Base-by-base conservation (phyloP, 2,113 vertebrate species). In the Enhydra lutris region DNA sequence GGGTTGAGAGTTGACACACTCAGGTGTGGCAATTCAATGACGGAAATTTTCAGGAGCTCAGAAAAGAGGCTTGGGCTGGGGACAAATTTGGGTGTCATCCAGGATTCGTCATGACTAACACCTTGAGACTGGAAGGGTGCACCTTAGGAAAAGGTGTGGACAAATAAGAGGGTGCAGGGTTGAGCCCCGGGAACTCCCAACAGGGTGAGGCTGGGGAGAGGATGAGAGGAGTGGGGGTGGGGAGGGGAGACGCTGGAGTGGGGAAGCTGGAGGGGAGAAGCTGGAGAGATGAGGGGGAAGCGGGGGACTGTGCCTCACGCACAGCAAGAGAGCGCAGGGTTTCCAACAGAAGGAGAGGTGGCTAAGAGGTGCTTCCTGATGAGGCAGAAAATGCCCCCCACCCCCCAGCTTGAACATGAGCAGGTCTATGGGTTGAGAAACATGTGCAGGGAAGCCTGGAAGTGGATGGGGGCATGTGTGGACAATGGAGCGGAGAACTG, bases 261-360 rank as follows among this genome's bases (percentile, higher is more conserved):
- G 50, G 34, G 36, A 69, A 34, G 29, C 29, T 57, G 12, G 29
- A 34, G 47, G 13, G 78, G 50, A 65, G 36, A 69, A 17, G 63
- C 29, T 8, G n/a, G 36, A 23, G 36, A 18, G 17, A 34, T 45
- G 36, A 34, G 47, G 31, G 13, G 36, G 89, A 69, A 42, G 47
- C 4, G 0, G 61, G n/a, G 31, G 83, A 26, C 11, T 47, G 36
- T 23, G 39, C 2, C 1, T 31, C 61, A 7, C 4, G 26, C 47
- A n/a, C 3, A 14, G 24, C 9, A 4, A 21, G 61, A 47, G 11
- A 55, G 10, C 2, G 0, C 2, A 13, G 50, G 39, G 12, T 61
- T 59, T 69, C 78, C 50, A 9, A 73, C 71, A n/a, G 34, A 3
- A 6, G 71, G 21, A 87, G 55, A 74, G 86, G 34, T 26, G 20